Conservation (phyloP, 2,113 vertebrate species). For the Microtus oregoni region DNA sequence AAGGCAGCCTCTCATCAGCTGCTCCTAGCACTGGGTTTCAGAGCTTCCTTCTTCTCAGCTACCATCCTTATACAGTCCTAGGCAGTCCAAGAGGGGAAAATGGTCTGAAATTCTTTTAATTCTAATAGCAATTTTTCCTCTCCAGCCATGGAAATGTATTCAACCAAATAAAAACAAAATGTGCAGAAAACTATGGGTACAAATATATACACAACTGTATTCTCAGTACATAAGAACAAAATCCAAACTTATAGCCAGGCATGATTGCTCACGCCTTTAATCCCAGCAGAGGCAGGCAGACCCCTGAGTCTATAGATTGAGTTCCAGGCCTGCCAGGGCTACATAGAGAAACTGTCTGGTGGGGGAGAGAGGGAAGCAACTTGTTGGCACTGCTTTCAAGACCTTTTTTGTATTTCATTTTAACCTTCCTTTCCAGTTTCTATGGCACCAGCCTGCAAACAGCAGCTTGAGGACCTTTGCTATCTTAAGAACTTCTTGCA, state of each 20-base stretch:
- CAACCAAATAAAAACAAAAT: constrained; percentile 63
- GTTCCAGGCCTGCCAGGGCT: not conserved
- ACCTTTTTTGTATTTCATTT: constrained; percentile 23
- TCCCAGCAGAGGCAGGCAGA: not conserved
- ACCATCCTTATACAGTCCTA: constrained; percentile 63
- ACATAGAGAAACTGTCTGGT: not conserved
- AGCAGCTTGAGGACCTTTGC: not conserved
- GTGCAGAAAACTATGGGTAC: not conserved
- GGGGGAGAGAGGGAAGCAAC: no score
- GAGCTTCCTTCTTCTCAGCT: constrained; percentile 42
- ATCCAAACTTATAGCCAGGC: not conserved
- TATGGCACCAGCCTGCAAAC: not conserved
- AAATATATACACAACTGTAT: not conserved
- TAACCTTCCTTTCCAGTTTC: not conserved
- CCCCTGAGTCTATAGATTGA: not conserved
- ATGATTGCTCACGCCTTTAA: not conserved
- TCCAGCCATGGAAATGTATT: constrained; percentile 46
- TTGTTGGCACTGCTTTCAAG: not conserved
- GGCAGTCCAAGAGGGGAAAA: constrained; percentile 11
- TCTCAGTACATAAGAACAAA: constrained; percentile 51
- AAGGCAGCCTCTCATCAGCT: constrained; percentile 45
- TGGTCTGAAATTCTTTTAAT: constrained; percentile 61
- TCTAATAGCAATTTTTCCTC: constrained; percentile 49
- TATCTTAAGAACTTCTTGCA: not conserved
- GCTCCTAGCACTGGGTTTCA: not conserved